Evolutionary conservation across 2,888 invertebrate genomes (phyloP).

Genomic region (Dexiosoma caninum): DNA sequence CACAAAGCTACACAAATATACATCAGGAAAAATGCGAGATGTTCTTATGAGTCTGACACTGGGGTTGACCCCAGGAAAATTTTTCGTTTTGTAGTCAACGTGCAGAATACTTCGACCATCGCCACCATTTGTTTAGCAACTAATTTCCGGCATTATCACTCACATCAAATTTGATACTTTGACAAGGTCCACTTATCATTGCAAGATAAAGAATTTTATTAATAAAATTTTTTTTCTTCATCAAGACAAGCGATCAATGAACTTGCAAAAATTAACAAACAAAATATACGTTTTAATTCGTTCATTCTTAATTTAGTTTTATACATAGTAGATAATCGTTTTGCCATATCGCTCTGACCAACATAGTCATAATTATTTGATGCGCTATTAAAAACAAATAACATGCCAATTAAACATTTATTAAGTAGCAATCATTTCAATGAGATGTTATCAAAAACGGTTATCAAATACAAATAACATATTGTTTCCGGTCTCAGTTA

Average conservation of each 20-base stretch:
- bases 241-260: background rate
- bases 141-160: background rate
- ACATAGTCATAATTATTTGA: background rate
- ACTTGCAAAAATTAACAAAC: background rate
- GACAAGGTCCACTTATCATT: background rate
- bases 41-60: too few species aligned
- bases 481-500: slow-evolving; percentile 9
- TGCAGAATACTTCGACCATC: too few species aligned
- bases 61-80: too few species aligned
- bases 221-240: background rate
- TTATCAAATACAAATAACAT: slow-evolving; percentile 20
- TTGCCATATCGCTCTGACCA: background rate
- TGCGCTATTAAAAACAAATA: slow-evolving; percentile 9
- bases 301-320: slow-evolving; percentile 13
- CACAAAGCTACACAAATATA: too few species aligned
- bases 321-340: background rate
- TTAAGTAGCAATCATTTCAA: background rate
- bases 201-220: background rate
- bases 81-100: too few species aligned
- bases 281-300: slow-evolving; percentile 1
- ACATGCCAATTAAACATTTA: background rate
- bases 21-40: too few species aligned
- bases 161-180: background rate
- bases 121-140: background rate
- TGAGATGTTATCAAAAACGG: background rate